These are phyloP conservation scores for Ichneumoninae sp. DNA, from an alignment of 2,888 invertebrate species.

Conservation along the genomic window DNA sequence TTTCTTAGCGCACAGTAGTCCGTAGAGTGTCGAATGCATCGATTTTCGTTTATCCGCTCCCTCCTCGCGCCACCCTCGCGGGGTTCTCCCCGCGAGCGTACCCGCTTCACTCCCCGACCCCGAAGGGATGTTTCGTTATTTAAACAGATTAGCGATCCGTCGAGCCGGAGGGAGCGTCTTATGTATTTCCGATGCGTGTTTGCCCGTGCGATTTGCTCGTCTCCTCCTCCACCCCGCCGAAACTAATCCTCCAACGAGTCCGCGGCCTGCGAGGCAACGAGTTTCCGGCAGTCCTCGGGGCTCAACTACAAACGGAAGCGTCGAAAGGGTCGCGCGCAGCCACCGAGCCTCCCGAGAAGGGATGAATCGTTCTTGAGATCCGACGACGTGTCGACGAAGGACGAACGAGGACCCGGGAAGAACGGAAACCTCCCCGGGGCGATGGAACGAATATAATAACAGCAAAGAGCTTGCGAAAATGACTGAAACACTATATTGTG, in stretches of 20 bases:
- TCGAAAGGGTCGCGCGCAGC: constrained; percentile 19
- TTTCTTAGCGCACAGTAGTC: constrained; percentile 13
- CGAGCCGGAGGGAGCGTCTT: constrained; percentile 79
- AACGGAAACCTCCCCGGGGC: constrained; percentile 45
- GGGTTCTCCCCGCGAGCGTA: constrained; percentile 24
- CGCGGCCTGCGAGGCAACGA: constrained; percentile 15
- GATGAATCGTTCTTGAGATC: constrained; percentile 47
- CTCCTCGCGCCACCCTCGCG: constrained; percentile 55
- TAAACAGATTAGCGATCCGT: constrained; percentile 83
- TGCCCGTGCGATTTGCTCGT: constrained; percentile 2
- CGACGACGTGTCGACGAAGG: constrained; percentile 42
- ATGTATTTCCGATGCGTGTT: constrained; percentile 80
- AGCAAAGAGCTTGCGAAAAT: constrained; percentile 40
- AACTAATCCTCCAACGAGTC: constrained; percentile 80
- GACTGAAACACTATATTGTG: constrained; percentile 44
- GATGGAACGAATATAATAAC: constrained; percentile 64
- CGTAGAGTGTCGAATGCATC: constrained; percentile 76
- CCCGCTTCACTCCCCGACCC: constrained; percentile 63
- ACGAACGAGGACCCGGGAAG: constrained; percentile 38
- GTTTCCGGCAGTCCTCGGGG: constrained; percentile 31
- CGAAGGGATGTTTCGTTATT: constrained; percentile 83
- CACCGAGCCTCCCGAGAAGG: constrained; percentile 25
- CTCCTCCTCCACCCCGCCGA: constrained; percentile 61
- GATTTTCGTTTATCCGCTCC: constrained; percentile 82
- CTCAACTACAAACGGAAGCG: constrained; percentile 23